Evolutionary conservation across 2,113 vertebrate genomes (phyloP).

Genomic region (Clarias macrocephalus): DNA sequence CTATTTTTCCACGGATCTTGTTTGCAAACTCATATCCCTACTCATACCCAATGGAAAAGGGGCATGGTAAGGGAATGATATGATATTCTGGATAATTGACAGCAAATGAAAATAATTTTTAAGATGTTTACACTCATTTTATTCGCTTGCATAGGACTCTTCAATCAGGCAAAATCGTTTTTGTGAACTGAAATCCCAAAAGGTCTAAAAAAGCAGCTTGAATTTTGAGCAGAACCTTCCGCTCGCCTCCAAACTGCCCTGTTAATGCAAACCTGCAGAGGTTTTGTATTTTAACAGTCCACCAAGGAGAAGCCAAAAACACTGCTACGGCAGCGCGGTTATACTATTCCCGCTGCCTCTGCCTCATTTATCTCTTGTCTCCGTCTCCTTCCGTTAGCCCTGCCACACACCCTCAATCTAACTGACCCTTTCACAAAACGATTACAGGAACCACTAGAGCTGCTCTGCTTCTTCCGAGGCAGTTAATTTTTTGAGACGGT

Average conservation of each 20-base stretch:
- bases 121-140: too few relatives aligned
- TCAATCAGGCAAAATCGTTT: too few relatives aligned
- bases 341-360: neutral
- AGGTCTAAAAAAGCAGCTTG: neutral
- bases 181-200: neutral
- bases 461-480: neutral
- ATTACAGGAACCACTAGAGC: constrained; percentile 7
- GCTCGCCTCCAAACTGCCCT: neutral
- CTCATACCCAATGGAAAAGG: too few relatives aligned
- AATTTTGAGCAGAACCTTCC: neutral
- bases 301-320: neutral
- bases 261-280: neutral
- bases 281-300: neutral
- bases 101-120: neutral
- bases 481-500: constrained; percentile 23
- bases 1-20: neutral
- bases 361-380: neutral
- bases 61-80: neutral
- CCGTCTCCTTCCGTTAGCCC: neutral
- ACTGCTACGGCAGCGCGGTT: neutral
- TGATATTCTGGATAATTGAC: too few relatives aligned
- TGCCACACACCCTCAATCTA: constrained; percentile 12
- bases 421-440: constrained; percentile 1
- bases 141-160: too few relatives aligned
- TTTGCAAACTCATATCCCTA: neutral